Conservation (phyloP, 2,888 invertebrate species). For the Myopa testacea region DNA sequence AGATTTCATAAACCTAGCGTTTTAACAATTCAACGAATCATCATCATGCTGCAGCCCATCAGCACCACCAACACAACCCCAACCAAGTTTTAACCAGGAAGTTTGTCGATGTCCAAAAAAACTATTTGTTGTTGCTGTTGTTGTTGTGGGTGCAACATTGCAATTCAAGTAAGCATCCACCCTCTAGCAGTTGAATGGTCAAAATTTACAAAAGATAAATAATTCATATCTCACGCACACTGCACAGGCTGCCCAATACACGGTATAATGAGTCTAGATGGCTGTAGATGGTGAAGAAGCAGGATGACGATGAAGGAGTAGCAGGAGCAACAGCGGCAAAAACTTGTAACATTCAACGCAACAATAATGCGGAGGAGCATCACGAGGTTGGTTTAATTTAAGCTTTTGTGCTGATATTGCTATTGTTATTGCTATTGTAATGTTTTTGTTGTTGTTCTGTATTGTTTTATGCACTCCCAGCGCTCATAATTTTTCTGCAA, state of each 20-base stretch:
- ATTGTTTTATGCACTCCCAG: conserved; percentile 30
- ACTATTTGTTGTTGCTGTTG: conserved; percentile 27
- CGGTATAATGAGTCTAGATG: conserved; percentile 30
- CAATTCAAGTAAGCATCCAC: background rate
- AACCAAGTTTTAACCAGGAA: conserved; percentile 52
- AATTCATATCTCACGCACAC: conserved; percentile 67
- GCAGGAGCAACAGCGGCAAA: conserved; percentile 40
- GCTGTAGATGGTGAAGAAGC: conserved; percentile 33
- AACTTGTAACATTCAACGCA: conserved; percentile 43
- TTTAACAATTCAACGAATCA: conserved; percentile 42
- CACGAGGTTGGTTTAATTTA: conserved; percentile 42
- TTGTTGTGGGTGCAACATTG: conserved; percentile 21
- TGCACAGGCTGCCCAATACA: conserved; percentile 44
- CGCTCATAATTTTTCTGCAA: conserved; percentile 25
- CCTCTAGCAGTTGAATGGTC: conserved; percentile 35
- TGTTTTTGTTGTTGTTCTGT: background rate
- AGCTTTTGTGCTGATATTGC: conserved; percentile 31
- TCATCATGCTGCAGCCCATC: conserved; percentile 21
- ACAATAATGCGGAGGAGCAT: conserved; percentile 24
- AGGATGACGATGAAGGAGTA: conserved; percentile 27
- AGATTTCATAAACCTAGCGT: conserved; percentile 53
- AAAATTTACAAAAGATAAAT: conserved; percentile 61
- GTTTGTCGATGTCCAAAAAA: conserved; percentile 34
- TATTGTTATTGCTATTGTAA: conserved; percentile 26
- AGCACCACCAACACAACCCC: conserved; percentile 16